phyloP scores from a whole-genome alignment of 1,140 invertebrate genomes.

The Cardiocondyla obscurior region DNA sequence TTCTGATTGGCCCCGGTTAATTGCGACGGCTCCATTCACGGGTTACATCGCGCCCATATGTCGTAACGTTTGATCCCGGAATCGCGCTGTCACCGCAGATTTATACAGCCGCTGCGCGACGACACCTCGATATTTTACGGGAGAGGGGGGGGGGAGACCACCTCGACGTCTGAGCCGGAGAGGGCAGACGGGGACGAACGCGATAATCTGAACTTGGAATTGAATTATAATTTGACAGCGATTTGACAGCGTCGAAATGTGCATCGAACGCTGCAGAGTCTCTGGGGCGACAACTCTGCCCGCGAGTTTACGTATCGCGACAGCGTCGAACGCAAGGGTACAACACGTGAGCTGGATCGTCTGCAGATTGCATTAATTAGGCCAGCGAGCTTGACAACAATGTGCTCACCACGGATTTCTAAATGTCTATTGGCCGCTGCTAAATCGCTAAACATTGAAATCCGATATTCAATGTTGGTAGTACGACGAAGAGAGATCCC shows the following conservation, averaged over 20 bases:
- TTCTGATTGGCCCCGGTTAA: background rate
- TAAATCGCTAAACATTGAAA: slow-evolving; percentile 2
- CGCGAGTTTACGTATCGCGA: slow-evolving; percentile 31
- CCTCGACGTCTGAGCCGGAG: background rate
- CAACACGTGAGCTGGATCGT: slow-evolving; percentile 20
- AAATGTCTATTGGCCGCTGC: slow-evolving; percentile 25
- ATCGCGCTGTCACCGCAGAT: background rate
- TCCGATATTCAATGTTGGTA: slow-evolving; percentile 20
- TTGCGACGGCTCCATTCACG: background rate
- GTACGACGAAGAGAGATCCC: background rate
- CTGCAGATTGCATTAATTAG: slow-evolving; percentile 41
- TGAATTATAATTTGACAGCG: slow-evolving; percentile 28
- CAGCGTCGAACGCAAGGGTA: background rate
- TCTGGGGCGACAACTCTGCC: background rate
- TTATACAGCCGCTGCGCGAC: background rate
- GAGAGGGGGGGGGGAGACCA: too few relatives aligned
- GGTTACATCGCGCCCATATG: background rate
- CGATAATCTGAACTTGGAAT: background rate
- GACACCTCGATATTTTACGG: background rate
- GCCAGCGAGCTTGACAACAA: slow-evolving; percentile 23
- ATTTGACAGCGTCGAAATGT: slow-evolving; percentile 23
- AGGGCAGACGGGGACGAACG: background rate
- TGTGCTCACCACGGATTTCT: slow-evolving; percentile 20
- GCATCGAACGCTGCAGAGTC: background rate
- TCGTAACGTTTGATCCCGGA: background rate